Percentiles rank a stretch among this genome's conserved stretches.
Conservation (phyloP, 2,113 vertebrate genomes). For the Dromiciops gliroides region DNA sequence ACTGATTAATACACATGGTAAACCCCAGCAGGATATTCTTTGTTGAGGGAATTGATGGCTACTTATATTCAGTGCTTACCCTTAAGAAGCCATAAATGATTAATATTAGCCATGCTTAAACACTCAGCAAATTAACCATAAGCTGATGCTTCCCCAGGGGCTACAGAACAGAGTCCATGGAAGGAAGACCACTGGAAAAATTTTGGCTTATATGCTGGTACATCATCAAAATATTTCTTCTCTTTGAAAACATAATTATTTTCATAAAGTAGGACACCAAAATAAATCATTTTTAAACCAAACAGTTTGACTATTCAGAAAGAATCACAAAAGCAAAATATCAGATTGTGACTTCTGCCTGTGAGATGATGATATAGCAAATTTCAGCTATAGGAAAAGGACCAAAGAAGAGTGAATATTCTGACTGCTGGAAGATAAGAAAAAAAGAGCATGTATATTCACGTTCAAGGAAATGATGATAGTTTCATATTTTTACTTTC, state of each 20-base stretch:
- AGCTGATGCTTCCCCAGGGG: neutral
- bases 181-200: neutral
- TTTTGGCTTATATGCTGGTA: neutral
- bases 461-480: neutral
- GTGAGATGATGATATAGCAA: neutral
- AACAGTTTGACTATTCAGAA: neutral
- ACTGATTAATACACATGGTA: neutral
- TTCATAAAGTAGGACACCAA: neutral
- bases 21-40: neutral
- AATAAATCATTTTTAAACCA: neutral
- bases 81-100: neutral
- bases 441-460: neutral
- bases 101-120: neutral
- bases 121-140: neutral
- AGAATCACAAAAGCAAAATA: neutral
- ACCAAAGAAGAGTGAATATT: neutral
- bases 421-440: neutral
- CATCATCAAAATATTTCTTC: neutral
- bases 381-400: neutral
- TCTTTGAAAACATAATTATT: neutral
- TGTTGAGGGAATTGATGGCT: neutral
- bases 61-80: neutral
- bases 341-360: neutral
- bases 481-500: neutral
- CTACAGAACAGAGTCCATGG: neutral